Base-by-base conservation (phyloP, 2,888 invertebrate species). In the Electrophaes corylata region DNA sequence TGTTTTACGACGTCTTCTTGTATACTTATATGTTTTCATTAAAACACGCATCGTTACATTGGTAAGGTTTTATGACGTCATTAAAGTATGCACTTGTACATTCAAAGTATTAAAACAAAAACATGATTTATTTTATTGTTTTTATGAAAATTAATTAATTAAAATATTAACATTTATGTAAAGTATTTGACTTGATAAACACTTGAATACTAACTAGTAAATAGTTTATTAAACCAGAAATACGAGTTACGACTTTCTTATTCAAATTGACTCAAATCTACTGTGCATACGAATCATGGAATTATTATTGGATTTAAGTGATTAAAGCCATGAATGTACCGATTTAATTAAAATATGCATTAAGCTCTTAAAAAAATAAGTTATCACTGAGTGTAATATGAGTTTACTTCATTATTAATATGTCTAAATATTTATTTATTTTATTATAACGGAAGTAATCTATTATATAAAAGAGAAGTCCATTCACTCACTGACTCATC, bases 231-330 rank as follows among this genome's bases (percentile, higher is more conserved):
- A 55, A 60, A 51, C 55, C 39, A 60, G 51, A 52, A 50, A 47
- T 43, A 51, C 46, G 16, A 51, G 35, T 47, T 51, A 33, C 18
- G 50, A 58, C 59, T 59, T 59, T 59, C 59, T 50, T 41, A 59
- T 59, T 59, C 18, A 50, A 54, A 54, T 50, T 11, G 49, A 11
- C 33, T 35, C 19, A 35, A 41, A 51, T 47, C 26, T 41, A n/a
- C n/a, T n/a, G n/a, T n/a, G n/a, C n/a, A n/a, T n/a, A n/a, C 8
- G 8, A 53, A 31, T 54, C 5, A 20, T 14, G 5, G 18, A 18
- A 31, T 26, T 44, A 44, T 14, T 10, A 52, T 18, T 37, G 12
- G 26, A 37, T 37, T 23, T 12, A 20, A 35, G 26, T 29, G 26
- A 29, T 29, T 29, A 16, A 37, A 37, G 2, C 14, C 6, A 16